Evolutionary conservation across 1,140 invertebrate genomes (phyloP).

Genomic region (Euura lappo): DNA sequence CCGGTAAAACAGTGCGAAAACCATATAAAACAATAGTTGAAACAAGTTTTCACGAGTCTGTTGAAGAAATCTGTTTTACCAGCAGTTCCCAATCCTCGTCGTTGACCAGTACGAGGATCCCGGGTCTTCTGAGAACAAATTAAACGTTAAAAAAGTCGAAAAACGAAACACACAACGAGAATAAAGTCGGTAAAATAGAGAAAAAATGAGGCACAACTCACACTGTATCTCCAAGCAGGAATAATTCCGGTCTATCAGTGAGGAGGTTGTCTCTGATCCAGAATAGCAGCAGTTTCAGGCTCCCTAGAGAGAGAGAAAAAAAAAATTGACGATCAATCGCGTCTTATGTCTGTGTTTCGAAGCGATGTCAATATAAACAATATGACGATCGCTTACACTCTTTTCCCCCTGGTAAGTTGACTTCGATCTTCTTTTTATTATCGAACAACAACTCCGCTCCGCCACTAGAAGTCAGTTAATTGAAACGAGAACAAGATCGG

Average conservation of each 20-base stretch:
- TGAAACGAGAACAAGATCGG: conserved; percentile 10
- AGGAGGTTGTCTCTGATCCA: conserved; percentile 89
- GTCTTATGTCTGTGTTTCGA: conserved; percentile 37
- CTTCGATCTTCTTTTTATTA: conserved; percentile 73
- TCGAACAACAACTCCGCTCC: conserved; percentile 88
- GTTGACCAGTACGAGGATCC: conserved; percentile 91
- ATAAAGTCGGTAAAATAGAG: too few species aligned
- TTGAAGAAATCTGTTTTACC: conserved; percentile 57
- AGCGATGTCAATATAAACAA: too few species aligned
- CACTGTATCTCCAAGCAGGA: conserved; percentile 83
- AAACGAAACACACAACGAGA: too few species aligned
- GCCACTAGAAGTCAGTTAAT: conserved; percentile 67
- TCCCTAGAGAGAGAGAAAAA: conserved; percentile 66
- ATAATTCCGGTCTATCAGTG: conserved; percentile 86
- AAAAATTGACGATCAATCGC: conserved; percentile 24
- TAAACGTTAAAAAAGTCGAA: too few species aligned
- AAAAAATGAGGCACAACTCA: conserved; percentile 57
- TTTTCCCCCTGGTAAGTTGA: conserved; percentile 66
- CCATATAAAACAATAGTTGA: too few species aligned
- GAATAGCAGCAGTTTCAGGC: conserved; percentile 71
- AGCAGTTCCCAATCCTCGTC: conserved; percentile 92
- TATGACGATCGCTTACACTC: conserved; percentile 54
- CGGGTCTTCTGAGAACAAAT: conserved; percentile 74
- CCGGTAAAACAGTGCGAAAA: too few species aligned
- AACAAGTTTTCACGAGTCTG: not conserved